These are phyloP conservation scores for Macropis europaea DNA, from an alignment of 2,888 invertebrate genomes.

Conservation along the genomic window DNA sequence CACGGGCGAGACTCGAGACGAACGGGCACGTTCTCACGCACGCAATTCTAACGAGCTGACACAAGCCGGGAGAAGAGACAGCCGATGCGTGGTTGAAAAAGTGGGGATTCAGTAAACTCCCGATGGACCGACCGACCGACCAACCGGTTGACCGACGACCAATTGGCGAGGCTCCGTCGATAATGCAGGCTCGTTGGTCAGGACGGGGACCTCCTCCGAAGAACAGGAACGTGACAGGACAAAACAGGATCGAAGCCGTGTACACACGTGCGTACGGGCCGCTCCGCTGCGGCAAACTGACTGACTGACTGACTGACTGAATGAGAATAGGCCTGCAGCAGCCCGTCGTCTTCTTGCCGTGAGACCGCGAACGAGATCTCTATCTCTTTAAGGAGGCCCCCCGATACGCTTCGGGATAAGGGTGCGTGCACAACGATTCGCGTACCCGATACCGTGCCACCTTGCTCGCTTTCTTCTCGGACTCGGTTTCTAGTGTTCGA, in stretches of 20 bases:
- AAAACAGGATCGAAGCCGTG: constrained; percentile 2
- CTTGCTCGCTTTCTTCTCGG: background rate
- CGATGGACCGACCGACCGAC: constrained; percentile 32
- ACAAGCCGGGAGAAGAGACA: constrained; percentile 7
- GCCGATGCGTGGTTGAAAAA: constrained; percentile 14
- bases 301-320: constrained; percentile 77
- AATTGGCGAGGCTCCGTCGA: constrained; percentile 46
- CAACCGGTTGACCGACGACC: constrained; percentile 47
- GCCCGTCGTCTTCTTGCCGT: constrained; percentile 60
- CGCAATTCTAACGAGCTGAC: constrained; percentile 50
- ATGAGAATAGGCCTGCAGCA: constrained; percentile 72
- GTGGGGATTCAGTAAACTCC: constrained; percentile 35
- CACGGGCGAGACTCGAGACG: constrained; percentile 59
- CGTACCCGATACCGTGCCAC: constrained; percentile 1
- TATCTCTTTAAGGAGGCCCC: constrained; percentile 65
- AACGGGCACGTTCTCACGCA: constrained; percentile 53
- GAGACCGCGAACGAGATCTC: constrained; percentile 67
- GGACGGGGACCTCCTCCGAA: background rate
- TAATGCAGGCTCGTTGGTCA: constrained; percentile 29
- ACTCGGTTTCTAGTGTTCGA: too few relatives aligned
- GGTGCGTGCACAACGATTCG: constrained; percentile 69
- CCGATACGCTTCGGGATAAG: constrained; percentile 66
- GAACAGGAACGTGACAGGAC: too few relatives aligned
- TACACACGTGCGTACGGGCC: constrained; percentile 60
- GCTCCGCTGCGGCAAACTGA: constrained; percentile 74